phyloP scores from a whole-genome alignment of 1,140 invertebrate genomes.

The Lineus longissimus region DNA sequence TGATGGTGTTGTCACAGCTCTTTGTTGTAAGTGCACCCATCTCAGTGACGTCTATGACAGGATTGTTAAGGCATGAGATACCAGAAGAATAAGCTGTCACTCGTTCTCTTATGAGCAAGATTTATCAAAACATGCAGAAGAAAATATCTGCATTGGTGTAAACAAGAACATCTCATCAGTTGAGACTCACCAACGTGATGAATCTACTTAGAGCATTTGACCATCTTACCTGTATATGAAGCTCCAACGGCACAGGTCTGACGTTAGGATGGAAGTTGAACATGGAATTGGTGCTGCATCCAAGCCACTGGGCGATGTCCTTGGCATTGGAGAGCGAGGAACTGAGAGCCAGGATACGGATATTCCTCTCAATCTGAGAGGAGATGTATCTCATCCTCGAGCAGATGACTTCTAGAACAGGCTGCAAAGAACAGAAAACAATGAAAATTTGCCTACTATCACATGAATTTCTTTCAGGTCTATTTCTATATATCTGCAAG shows the following conservation, averaged over 20 bases:
- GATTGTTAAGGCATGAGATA: no score
- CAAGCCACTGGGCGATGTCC: constrained; percentile 95
- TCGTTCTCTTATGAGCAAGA: no score
- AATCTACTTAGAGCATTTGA: no score
- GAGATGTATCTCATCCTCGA: constrained; percentile 97
- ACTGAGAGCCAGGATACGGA: constrained; percentile 92
- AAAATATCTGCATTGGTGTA: no score
- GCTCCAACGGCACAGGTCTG: constrained; percentile 86
- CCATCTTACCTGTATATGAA: constrained; percentile 82
- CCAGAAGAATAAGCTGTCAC: no score
- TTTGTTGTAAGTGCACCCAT: no score
- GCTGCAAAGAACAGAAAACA: constrained; percentile 50
- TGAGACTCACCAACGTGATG: no score
- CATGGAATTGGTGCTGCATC: constrained; percentile 83
- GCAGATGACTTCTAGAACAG: constrained; percentile 94
- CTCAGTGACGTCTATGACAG: no score
- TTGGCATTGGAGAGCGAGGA: constrained; percentile 91
- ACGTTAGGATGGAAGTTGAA: constrained; percentile 99
- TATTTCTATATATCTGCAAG: no score
- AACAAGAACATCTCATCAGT: no score
- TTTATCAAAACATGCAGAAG: no score
- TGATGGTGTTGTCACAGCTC: no score
- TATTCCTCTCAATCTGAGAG: constrained; percentile 84
- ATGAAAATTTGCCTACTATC: not conserved
- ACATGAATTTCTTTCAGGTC: not conserved